Base-by-base conservation (phyloP, 92 coral and sea anemone species). In the Epizoanthus ramosus region DNA sequence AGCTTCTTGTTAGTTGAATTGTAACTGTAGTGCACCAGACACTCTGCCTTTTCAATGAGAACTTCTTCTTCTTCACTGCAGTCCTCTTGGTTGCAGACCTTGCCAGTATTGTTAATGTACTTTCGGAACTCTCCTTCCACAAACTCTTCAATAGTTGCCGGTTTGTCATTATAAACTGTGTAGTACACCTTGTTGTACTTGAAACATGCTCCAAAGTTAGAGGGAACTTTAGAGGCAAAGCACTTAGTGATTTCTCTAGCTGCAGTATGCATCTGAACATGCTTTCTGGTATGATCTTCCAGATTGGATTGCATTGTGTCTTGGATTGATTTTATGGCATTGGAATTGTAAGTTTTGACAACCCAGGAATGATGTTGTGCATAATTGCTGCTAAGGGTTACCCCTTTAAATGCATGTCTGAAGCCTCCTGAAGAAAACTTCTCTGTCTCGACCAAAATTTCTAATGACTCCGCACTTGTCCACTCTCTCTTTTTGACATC, bases 281-380 rank as follows among this genome's bases (percentile, higher is more conserved):
- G 85, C 22, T 80, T 80, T 80, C 85, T 80, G 52, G 74, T 67
- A 53, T 80, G 75, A 54, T 33, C 71, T 41, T 80, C 84, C 22
- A 68, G n/a, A n/a, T n/a, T n/a, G n/a, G n/a, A n/a, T n/a, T n/a
- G n/a, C n/a, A n/a, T n/a, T n/a, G n/a, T n/a, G n/a, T n/a, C n/a
- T n/a, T n/a, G n/a, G n/a, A n/a, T n/a, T n/a, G n/a, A n/a, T n/a
- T n/a, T n/a, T n/a, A n/a, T n/a, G n/a, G n/a, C n/a, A n/a, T n/a
- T n/a, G n/a, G n/a, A n/a, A n/a, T n/a, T n/a, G n/a, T n/a, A n/a
- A n/a, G n/a, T n/a, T n/a, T n/a, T n/a, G n/a, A n/a, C n/a, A 35
- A 35, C 39, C 39, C 39, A 35, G 39, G 39, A 4, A 35, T 35
- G 39, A 35, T 35, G 39, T 4, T 35, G 39, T 35, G 39, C 4